Evolutionary conservation across 2,113 vertebrate species (phyloP), one percentile per base, ranked within the genome.

Genomic region (Pleuronectes platessa): DNA sequence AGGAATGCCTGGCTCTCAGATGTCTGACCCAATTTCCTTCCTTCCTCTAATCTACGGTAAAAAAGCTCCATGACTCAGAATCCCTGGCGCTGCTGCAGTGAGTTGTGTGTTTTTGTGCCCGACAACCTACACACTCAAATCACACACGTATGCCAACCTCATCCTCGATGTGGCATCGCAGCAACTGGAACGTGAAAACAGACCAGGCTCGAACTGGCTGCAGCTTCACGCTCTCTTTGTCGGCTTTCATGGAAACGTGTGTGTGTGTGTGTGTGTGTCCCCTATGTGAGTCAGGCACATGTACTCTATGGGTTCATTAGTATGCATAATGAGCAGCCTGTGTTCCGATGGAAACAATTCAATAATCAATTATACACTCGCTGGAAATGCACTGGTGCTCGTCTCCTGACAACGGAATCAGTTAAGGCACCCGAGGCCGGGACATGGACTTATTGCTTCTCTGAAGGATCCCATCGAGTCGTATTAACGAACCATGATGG

Each of bases 1-100:
- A 78, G 64, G 62, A 76, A 88, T 55, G 84, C 63, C 78, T 70
- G 53, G 27, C 66, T 88, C 83, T 90, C 74, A 84, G 64, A 89
- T 81, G 87, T 81, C 78, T 90, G 89, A 93, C 92, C 87, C 85
- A 90, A 84, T 93, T 92, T 86, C 62, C 83, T 76, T 17, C 69
- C 76, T 71, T 68, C 64, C 76, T 88, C 68, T 64, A 83, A 81
- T 82, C 78, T 84, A 81, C 60, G 76, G 78, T 71, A 60, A 79
- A 75, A 60, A 74, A 53, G 54, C 49, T 61, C 66, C 35, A 21
- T 65, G 70, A 74, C 69, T 86, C 51, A 60, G 55, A 71, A 21
- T 61, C 53, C 49, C 10, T 54, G 37, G 37, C 47, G 4, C 4
- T 24, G 67, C 61, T 58, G 78, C 63, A 69, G 65, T 0, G 21